Evolutionary conservation across 2,888 invertebrate genomes (phyloP).

Genomic region (Koerneria pararmatus): DNA sequence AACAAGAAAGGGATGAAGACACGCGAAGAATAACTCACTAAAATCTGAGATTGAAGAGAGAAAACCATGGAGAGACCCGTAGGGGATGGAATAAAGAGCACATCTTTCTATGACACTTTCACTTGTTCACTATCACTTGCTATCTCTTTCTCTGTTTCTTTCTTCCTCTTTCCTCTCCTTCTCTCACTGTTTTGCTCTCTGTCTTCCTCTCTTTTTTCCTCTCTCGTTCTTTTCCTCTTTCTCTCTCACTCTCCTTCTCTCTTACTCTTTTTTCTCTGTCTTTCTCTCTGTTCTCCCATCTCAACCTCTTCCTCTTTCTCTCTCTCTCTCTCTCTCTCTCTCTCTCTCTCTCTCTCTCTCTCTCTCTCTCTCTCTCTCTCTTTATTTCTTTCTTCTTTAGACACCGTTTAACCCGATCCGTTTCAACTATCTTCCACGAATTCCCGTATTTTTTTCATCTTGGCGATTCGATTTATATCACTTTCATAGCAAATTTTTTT

Average conservation of each 20-base stretch:
- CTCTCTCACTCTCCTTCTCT: slow-evolving; percentile 4
- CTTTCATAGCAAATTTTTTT: no score
- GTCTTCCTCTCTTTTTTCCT: not conserved
- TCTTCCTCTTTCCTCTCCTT: not conserved
- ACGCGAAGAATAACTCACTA: no score
- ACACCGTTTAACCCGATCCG: no score
- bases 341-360: not conserved
- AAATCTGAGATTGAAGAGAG: no score
- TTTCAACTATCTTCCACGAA: no score
- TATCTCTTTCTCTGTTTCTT: not conserved
- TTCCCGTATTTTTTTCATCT: no score
- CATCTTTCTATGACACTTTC: no score
- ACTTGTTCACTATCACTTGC: no score
- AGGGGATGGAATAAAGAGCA: no score
- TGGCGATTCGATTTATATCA: no score
- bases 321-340: slow-evolving; percentile 13
- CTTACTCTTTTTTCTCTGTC: not conserved
- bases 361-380: not conserved
- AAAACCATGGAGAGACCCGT: no score
- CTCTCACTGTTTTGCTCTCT: slow-evolving; percentile 1
- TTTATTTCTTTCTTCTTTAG: slow-evolving; percentile 15
- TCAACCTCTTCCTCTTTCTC: not conserved
- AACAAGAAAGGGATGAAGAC: no score
- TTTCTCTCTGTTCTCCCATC: slow-evolving; percentile 13
- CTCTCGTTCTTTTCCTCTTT: not conserved